These are phyloP conservation scores for Drosophila anomalipes DNA, from an alignment of 2,888 invertebrate genomes.

Conservation along the genomic window DNA sequence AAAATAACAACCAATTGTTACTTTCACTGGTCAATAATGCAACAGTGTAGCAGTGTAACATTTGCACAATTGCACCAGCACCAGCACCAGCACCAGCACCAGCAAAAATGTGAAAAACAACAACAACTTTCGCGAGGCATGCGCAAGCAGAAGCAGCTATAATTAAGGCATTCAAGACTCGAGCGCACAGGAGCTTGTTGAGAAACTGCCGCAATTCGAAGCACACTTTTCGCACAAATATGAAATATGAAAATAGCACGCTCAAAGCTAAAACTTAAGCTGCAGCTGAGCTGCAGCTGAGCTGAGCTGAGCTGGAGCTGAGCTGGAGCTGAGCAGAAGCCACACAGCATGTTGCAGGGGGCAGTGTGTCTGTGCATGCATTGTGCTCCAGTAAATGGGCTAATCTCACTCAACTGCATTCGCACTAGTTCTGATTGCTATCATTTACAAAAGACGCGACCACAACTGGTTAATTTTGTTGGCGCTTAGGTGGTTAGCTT, in stretches of 20 bases:
- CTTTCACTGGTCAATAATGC: slow-evolving; percentile 74
- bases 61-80: slow-evolving; percentile 36
- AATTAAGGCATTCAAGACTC: slow-evolving; percentile 59
- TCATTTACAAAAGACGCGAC: slow-evolving; percentile 58
- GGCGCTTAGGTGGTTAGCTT: slow-evolving; percentile 51
- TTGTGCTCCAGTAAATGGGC: slow-evolving; percentile 17
- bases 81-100: slow-evolving; percentile 20
- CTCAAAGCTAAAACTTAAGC: slow-evolving; percentile 1
- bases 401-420: slow-evolving; percentile 69
- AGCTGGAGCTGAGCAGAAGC: background rate
- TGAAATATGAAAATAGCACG: slow-evolving; percentile 71
- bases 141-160: slow-evolving; percentile 36
- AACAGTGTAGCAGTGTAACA: slow-evolving; percentile 54
- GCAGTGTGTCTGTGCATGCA: background rate
- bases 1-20: slow-evolving; percentile 66
- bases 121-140: slow-evolving; percentile 65
- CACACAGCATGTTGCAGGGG: background rate
- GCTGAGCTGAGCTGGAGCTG: background rate
- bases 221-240: slow-evolving; percentile 60
- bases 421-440: slow-evolving; percentile 78
- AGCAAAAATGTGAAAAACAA: slow-evolving; percentile 16
- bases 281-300: background rate
- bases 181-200: slow-evolving; percentile 35
- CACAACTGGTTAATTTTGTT: slow-evolving; percentile 30
- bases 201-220: slow-evolving; percentile 58